Conservation (phyloP, 2,888 invertebrate species). For the Cylloceria caligata region DNA sequence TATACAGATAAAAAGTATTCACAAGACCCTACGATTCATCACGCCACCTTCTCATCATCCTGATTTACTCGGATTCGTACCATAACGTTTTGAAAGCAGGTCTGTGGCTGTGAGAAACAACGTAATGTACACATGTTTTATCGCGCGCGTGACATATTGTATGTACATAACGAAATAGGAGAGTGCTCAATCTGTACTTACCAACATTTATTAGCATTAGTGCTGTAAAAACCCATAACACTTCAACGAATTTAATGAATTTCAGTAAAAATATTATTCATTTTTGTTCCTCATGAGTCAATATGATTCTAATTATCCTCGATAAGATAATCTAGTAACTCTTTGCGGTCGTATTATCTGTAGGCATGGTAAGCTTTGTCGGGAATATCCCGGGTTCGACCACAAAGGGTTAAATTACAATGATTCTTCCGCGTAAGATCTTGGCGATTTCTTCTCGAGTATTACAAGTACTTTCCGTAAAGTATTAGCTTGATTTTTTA, state of each 20-base stretch:
- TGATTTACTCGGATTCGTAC: not conserved
- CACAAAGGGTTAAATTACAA: too few relatives aligned
- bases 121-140: conserved; percentile 65
- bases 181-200: conserved; percentile 75
- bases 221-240: conserved; percentile 73
- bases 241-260: conserved; percentile 53
- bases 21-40: conserved; percentile 16
- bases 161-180: conserved; percentile 55
- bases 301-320: not conserved
- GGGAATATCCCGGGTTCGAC: too few relatives aligned
- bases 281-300: not conserved
- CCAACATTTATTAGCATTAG: conserved; percentile 72
- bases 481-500: not conserved
- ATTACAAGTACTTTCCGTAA: not conserved
- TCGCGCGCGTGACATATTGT: conserved; percentile 50
- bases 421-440: not conserved
- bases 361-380: too few relatives aligned
- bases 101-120: conserved; percentile 16
- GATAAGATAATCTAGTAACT: not conserved
- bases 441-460: not conserved
- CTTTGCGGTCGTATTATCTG: too few relatives aligned
- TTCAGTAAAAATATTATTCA: not conserved
- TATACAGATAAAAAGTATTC: not conserved
- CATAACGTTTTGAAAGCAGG: not conserved
- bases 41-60: not conserved